Evolutionary conservation across 2,113 vertebrate species (phyloP).

Genomic region (Neolamprologus ventralis): DNA sequence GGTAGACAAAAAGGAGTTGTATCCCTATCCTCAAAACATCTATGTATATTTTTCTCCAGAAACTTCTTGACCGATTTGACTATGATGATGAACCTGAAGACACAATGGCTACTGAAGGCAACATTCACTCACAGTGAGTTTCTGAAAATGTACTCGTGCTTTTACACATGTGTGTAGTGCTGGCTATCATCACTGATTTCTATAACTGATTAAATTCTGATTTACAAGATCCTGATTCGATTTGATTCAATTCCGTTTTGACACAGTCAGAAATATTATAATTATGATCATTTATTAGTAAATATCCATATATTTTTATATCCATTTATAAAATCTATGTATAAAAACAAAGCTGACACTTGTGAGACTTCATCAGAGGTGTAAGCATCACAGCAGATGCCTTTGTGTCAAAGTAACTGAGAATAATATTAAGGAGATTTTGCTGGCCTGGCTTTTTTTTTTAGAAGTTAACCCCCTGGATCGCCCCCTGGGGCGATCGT

Average conservation of each 20-base stretch:
- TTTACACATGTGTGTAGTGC: not conserved
- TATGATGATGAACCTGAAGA: slow-evolving; percentile 95
- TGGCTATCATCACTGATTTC: not conserved
- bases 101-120: slow-evolving; percentile 72
- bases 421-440: not conserved
- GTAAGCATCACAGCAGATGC: not conserved
- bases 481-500: too few species aligned
- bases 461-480: not conserved
- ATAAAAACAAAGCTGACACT: not conserved
- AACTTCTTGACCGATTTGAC: slow-evolving; percentile 91
- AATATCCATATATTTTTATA: not conserved
- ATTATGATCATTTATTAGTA: not conserved
- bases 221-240: not conserved
- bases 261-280: not conserved
- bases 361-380: not conserved
- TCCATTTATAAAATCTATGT: not conserved
- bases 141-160: not conserved
- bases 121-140: slow-evolving; percentile 58
- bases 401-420: not conserved
- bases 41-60: slow-evolving; percentile 58
- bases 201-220: not conserved
- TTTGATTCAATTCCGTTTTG: not conserved
- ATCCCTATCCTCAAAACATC: not conserved
- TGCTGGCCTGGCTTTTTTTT: not conserved
- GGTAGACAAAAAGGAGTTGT: not conserved